Conservation (phyloP, 2,113 vertebrate species). For the Nibea coibor region DNA sequence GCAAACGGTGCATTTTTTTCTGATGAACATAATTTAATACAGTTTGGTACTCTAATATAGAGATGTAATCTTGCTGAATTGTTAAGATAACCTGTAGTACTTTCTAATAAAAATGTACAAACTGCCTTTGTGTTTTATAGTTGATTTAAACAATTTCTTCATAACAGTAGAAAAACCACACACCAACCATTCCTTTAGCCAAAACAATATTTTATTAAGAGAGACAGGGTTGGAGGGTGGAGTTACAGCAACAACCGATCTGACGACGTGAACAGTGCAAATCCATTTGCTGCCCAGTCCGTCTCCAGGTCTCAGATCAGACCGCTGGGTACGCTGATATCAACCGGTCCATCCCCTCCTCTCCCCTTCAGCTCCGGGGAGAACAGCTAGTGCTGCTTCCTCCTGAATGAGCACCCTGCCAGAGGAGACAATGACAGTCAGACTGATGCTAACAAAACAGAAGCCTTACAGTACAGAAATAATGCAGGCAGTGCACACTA, state of each 20-base stretch:
- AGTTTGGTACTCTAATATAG: neutral
- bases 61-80: neutral
- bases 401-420: slow-evolving; percentile 87
- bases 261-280: slow-evolving; percentile 34
- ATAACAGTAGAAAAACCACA: neutral
- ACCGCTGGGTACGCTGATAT: slow-evolving; percentile 63
- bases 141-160: neutral
- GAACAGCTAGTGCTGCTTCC: slow-evolving; percentile 85
- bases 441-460: slow-evolving; percentile 30
- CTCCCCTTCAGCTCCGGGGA: slow-evolving; percentile 66
- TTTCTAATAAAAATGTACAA: slow-evolving; percentile 47
- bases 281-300: slow-evolving; percentile 28
- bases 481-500: slow-evolving; percentile 29
- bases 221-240: slow-evolving; percentile 76
- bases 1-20: slow-evolving; percentile 18
- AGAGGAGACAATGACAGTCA: slow-evolving; percentile 58
- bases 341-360: slow-evolving; percentile 75
- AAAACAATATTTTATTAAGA: slow-evolving; percentile 84
- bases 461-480: slow-evolving; percentile 48
- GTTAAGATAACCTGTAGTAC: neutral
- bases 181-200: slow-evolving; percentile 64
- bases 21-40: slow-evolving; percentile 5
- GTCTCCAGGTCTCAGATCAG: slow-evolving; percentile 42
- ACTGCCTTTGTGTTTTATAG: neutral
- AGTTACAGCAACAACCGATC: slow-evolving; percentile 70